Conservation (phyloP, 2,113 vertebrate species). For the Rutilus rutilus region DNA sequence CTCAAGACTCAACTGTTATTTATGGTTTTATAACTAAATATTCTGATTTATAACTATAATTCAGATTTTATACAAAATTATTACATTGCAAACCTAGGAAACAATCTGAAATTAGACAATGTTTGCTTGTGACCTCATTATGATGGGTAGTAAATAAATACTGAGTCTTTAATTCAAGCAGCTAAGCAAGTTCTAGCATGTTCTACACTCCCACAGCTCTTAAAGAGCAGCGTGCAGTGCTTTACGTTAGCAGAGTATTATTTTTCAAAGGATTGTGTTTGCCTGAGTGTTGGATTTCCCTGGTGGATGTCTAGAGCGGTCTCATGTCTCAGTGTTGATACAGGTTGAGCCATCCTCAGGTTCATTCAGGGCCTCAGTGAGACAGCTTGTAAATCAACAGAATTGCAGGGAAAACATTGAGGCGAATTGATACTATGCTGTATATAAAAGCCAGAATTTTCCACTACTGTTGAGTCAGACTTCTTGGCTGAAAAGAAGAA, state of each 20-base stretch:
- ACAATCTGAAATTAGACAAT: neutral
- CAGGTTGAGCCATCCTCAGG: conserved; percentile 1
- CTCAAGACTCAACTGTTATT: neutral
- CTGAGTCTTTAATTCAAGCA: neutral
- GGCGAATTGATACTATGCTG: neutral
- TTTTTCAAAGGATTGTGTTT: conserved; percentile 4
- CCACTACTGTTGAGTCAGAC: neutral
- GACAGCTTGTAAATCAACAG: conserved; percentile 5
- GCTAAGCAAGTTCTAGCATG: neutral
- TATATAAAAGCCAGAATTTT: neutral
- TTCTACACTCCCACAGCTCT: conserved; percentile 6
- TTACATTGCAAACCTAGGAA: neutral
- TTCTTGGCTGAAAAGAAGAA: neutral
- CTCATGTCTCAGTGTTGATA: conserved; percentile 20
- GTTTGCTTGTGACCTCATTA: neutral
- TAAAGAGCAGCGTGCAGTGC: neutral
- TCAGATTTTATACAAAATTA: neutral
- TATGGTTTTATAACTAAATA: neutral
- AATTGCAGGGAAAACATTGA: neutral
- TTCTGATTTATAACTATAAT: neutral
- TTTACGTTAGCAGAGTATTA: conserved; percentile 3
- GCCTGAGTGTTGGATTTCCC: conserved; percentile 17
- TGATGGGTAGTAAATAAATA: conserved; percentile 22
- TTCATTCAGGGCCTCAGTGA: neutral
- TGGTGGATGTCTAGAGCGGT: conserved; percentile 10